phyloP scores from a whole-genome alignment of 92 coral and sea anemone species.

The Muricea muricata region DNA sequence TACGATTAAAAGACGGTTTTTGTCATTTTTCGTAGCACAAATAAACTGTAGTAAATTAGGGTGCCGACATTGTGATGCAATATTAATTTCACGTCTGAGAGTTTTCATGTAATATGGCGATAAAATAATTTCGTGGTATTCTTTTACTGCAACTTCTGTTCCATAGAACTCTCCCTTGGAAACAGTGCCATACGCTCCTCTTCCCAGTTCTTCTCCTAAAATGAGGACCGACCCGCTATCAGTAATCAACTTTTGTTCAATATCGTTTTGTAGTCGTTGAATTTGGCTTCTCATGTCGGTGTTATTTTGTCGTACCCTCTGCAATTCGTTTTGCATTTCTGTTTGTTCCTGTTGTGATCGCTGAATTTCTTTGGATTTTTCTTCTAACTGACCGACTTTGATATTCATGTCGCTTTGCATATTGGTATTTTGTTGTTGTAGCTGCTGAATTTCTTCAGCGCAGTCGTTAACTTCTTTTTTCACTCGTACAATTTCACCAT shows the following conservation, averaged over 20 bases:
- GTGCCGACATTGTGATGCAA: slow-evolving; percentile 1
- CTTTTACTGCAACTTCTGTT: neutral
- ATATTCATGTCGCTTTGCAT: neutral
- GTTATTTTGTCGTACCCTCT: neutral
- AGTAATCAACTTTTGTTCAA: neutral
- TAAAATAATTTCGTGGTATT: neutral
- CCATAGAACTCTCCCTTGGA: neutral
- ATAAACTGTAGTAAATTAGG: slow-evolving; percentile 12
- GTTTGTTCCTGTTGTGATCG: neutral
- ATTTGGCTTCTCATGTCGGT: neutral
- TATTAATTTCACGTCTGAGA: neutral
- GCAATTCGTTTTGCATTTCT: slow-evolving; percentile 34
- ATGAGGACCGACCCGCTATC: neutral
- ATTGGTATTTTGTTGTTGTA: neutral
- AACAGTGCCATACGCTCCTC: neutral
- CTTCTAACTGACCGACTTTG: neutral
- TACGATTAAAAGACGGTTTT: neutral
- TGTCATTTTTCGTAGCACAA: neutral
- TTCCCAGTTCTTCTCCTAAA: neutral
- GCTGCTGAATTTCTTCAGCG: neutral
- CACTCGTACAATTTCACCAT: neutral
- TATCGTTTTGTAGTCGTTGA: neutral
- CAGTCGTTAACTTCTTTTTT: neutral
- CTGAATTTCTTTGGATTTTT: neutral
- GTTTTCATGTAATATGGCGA: neutral